These are phyloP conservation scores for Atherinomorus stipes DNA, from an alignment of 2,113 vertebrate species.

Conservation along the genomic window DNA sequence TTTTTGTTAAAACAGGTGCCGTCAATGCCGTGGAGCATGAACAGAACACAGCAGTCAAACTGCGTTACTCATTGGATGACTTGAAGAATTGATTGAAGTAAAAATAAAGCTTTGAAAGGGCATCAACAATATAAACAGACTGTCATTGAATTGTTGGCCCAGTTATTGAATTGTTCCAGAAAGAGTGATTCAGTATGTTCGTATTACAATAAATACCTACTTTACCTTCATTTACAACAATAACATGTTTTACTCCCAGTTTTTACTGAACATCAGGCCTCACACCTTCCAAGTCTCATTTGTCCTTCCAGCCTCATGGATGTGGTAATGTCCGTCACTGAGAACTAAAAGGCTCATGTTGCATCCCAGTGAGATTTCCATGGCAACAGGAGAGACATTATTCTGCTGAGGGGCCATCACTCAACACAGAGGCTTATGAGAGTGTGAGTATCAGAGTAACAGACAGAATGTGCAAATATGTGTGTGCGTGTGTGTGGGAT, in stretches of 20 bases:
- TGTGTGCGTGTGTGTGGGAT: constrained; percentile 52
- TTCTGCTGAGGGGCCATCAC: constrained; percentile 58
- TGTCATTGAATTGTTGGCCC: not conserved
- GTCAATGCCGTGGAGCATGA: not conserved
- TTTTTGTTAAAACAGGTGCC: constrained; percentile 46
- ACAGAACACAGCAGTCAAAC: not conserved
- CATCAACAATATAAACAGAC: not conserved
- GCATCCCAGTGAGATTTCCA: constrained; percentile 59
- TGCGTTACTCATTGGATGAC: not conserved
- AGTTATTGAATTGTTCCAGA: not conserved
- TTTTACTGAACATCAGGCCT: not conserved
- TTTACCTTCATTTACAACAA: not conserved
- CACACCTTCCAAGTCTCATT: not conserved
- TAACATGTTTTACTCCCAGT: not conserved
- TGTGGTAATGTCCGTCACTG: constrained; percentile 17
- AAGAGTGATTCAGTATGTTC: too few relatives aligned
- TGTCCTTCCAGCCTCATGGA: not conserved
- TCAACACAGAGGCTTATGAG: constrained; percentile 70
- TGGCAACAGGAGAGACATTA: constrained; percentile 66
- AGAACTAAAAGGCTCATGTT: constrained; percentile 52
- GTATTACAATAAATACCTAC: not conserved
- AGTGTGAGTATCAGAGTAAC: constrained; percentile 38
- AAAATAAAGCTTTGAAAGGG: not conserved
- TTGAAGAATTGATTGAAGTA: constrained; percentile 1
- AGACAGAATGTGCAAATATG: constrained; percentile 45